Evolutionary conservation across 2,888 invertebrate species (phyloP).

Genomic region (Ophion ventricosus): DNA sequence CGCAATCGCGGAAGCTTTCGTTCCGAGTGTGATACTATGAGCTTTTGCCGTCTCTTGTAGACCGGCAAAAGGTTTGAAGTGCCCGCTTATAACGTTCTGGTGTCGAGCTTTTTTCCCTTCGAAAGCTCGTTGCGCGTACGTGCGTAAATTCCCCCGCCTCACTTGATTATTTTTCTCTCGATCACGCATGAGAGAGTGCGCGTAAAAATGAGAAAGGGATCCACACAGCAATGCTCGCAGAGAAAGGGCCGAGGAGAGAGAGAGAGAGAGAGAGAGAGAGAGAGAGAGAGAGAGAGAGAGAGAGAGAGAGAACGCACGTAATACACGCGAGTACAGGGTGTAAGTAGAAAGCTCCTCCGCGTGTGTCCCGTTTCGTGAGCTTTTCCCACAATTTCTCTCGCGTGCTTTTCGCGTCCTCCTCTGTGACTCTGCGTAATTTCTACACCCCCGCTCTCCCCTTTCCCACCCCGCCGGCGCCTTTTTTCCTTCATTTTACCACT

Average conservation of each 20-base stretch:
- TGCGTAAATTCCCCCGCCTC: slow-evolving; percentile 56
- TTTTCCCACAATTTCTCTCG: slow-evolving; percentile 60
- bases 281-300: slow-evolving; percentile 74
- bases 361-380: slow-evolving; percentile 56
- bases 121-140: slow-evolving; percentile 52
- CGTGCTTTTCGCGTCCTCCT: slow-evolving; percentile 28
- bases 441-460: background rate
- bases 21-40: background rate
- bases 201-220: slow-evolving; percentile 80
- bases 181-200: slow-evolving; percentile 77
- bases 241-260: slow-evolving; percentile 73
- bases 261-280: slow-evolving; percentile 68
- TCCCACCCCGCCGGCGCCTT: background rate
- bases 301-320: slow-evolving; percentile 38
- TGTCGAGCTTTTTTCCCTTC: slow-evolving; percentile 46
- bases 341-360: slow-evolving; percentile 47
- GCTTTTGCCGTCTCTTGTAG: slow-evolving; percentile 14
- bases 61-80: slow-evolving; percentile 49
- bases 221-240: slow-evolving; percentile 67
- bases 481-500: slow-evolving; percentile 19
- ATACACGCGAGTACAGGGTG: slow-evolving; percentile 30
- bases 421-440: slow-evolving; percentile 30
- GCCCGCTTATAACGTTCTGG: slow-evolving; percentile 54
- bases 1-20: background rate
- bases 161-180: slow-evolving; percentile 69